Evolutionary conservation across 2,888 invertebrate species (phyloP).

Genomic region (Ornithoptera priamus): DNA sequence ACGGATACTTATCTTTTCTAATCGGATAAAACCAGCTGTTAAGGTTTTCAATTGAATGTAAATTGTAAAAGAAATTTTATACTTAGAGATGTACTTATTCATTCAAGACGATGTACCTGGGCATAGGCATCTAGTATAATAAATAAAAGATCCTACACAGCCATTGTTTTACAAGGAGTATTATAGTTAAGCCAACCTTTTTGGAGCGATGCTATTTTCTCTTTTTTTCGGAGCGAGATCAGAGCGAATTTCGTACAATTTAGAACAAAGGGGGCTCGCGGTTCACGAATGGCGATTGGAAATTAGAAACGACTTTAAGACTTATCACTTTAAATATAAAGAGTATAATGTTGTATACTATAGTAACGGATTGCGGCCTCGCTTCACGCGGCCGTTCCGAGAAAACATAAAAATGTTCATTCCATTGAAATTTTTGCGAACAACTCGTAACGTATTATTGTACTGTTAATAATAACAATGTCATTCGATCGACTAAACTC

Average conservation of each 20-base stretch:
- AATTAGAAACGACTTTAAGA: constrained; percentile 22
- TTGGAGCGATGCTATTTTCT: constrained; percentile 27
- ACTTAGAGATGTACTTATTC: neutral
- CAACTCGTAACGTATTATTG: constrained; percentile 31
- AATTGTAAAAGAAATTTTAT: neutral
- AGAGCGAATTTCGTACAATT: constrained; percentile 55
- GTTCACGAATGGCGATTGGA: constrained; percentile 36
- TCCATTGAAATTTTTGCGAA: constrained; percentile 35
- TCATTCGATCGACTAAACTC: constrained; percentile 23
- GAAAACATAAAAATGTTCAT: constrained; percentile 34
- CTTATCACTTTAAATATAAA: constrained; percentile 18
- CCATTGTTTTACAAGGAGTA: constrained; percentile 28
- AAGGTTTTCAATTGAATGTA: too few relatives aligned
- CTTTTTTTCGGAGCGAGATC: constrained; percentile 35
- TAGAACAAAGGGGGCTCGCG: constrained; percentile 60
- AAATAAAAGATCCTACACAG: constrained; percentile 13
- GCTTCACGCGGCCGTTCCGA: constrained; percentile 30
- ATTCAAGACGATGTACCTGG: constrained; percentile 9
- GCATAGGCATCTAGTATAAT: constrained; percentile 5
- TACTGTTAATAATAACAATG: constrained; percentile 28
- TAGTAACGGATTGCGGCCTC: constrained; percentile 19
- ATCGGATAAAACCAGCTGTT: too few relatives aligned
- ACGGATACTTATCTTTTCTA: too few relatives aligned
- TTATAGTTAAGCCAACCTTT: constrained; percentile 27
- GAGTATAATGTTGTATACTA: constrained; percentile 8